Conservation (phyloP, 2,113 vertebrate species). For the Procavia capensis region DNA sequence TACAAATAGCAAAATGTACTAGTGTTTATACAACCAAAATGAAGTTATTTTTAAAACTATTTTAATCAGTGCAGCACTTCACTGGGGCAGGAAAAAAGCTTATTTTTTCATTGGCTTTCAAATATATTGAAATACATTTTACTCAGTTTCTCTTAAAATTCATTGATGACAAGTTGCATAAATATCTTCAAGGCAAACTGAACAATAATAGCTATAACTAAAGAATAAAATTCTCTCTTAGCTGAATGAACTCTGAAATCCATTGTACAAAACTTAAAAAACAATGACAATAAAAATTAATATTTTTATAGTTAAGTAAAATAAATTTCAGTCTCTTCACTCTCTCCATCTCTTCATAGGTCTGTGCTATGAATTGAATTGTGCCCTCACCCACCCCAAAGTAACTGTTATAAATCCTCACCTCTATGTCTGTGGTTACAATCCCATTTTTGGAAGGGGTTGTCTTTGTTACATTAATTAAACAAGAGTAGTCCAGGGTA, state of each 20-base stretch:
- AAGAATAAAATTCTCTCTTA: constrained; percentile 29
- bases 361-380: not conserved
- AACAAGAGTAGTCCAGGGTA: no score
- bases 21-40: not conserved
- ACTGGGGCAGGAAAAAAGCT: not conserved
- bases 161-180: constrained; percentile 63
- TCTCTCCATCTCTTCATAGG: not conserved
- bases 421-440: no score
- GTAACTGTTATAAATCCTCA: no score
- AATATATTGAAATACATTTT: constrained; percentile 80
- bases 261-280: constrained; percentile 6
- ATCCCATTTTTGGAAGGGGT: no score
- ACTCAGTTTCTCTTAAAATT: constrained; percentile 66
- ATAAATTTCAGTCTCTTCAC: not conserved
- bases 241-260: constrained; percentile 3
- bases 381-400: no score
- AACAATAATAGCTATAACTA: constrained; percentile 2
- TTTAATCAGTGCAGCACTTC: constrained; percentile 23
- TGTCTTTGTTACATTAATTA: no score
- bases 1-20: constrained; percentile 55
- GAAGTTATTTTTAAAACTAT: constrained; percentile 50
- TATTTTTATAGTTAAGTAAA: not conserved
- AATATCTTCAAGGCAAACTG: constrained; percentile 66
- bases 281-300: constrained; percentile 8
- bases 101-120: constrained; percentile 70